Percentiles rank a stretch among this genome's conserved stretches.
These are phyloP conservation scores for Chloroclystis v-ata DNA, from an alignment of 2,888 invertebrate species.

Conservation along the genomic window DNA sequence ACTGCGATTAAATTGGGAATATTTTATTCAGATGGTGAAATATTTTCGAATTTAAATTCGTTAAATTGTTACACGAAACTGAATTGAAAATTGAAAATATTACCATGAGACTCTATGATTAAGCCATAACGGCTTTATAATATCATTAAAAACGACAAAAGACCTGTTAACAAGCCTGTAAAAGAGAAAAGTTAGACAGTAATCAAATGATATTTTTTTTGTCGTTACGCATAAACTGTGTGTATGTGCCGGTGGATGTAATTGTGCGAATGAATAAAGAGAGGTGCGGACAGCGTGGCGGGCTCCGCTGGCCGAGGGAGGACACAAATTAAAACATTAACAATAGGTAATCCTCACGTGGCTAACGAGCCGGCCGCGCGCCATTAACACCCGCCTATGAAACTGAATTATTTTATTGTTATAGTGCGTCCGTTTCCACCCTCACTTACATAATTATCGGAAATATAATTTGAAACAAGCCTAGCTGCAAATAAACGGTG, in stretches of 20 bases:
- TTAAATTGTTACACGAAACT: background rate
- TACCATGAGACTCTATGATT: background rate
- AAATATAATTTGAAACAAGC: constrained; percentile 37
- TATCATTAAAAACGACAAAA: constrained; percentile 7
- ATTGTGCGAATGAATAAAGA: constrained; percentile 13
- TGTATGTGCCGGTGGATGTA: constrained; percentile 7
- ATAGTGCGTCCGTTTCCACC: constrained; percentile 50
- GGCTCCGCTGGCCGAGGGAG: constrained; percentile 33
- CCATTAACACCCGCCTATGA: constrained; percentile 66
- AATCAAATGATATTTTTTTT: constrained; percentile 17
- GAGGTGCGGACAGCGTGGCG: constrained; percentile 20
- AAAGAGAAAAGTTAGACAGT: constrained; percentile 6
- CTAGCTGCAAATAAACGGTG: constrained; percentile 32
- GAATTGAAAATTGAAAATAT: background rate
- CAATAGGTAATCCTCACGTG: constrained; percentile 69
- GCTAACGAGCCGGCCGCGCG: constrained; percentile 65
- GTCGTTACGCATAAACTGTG: constrained; percentile 12
- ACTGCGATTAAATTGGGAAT: background rate
- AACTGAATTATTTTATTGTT: constrained; percentile 69
- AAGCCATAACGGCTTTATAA: constrained; percentile 1
- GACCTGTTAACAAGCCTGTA: constrained; percentile 10
- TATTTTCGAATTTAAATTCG: background rate
- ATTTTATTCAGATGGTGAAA: background rate
- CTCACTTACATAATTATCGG: constrained; percentile 48
- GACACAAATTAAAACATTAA: constrained; percentile 74